A percentile compares a stretch with the other conserved stretches of the same genome.
Evolutionary conservation across 1,140 invertebrate species (phyloP).

Genomic region (Monochamus saltuarius): DNA sequence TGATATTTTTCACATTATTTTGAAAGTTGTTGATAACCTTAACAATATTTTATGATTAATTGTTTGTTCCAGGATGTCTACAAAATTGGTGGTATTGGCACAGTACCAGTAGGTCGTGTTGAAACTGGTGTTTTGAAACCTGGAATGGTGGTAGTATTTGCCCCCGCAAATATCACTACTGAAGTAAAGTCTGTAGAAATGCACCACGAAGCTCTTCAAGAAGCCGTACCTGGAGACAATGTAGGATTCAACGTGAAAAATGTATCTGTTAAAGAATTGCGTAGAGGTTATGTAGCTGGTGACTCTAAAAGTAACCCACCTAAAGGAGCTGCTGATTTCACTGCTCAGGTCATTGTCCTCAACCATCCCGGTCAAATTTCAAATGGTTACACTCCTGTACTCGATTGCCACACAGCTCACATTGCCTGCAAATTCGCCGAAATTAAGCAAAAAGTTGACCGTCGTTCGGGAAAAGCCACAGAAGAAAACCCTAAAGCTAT

Average conservation of each 20-base stretch:
- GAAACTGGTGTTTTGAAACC: constrained; percentile 95
- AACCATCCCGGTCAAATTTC: constrained; percentile 92
- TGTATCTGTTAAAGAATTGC: constrained; percentile 91
- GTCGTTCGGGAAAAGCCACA: constrained; percentile 84
- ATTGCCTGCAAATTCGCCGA: constrained; percentile 94
- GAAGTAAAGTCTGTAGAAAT: constrained; percentile 96
- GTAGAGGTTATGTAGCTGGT: constrained; percentile 86
- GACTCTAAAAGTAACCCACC: constrained; percentile 89
- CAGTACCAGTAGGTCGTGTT: constrained; percentile 94
- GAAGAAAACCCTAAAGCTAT: constrained; percentile 80
- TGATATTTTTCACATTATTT: constrained; percentile 21
- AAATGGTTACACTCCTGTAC: constrained; percentile 87
- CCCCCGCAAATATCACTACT: constrained; percentile 85
- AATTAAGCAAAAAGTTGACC: constrained; percentile 91
- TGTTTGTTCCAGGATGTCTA: constrained; percentile 77
- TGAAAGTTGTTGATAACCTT: background rate
- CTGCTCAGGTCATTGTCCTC: constrained; percentile 86
- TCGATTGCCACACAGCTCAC: constrained; percentile 94
- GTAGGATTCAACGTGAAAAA: constrained; percentile 97
- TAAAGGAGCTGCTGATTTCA: constrained; percentile 79
- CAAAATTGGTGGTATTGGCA: constrained; percentile 98
- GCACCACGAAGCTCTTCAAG: constrained; percentile 88
- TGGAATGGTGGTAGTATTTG: constrained; percentile 89
- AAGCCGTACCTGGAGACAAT: constrained; percentile 90
- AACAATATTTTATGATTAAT: constrained; percentile 3